Conservation (phyloP, 2,113 vertebrate species). For the Paracanthobrama guichenoti region DNA sequence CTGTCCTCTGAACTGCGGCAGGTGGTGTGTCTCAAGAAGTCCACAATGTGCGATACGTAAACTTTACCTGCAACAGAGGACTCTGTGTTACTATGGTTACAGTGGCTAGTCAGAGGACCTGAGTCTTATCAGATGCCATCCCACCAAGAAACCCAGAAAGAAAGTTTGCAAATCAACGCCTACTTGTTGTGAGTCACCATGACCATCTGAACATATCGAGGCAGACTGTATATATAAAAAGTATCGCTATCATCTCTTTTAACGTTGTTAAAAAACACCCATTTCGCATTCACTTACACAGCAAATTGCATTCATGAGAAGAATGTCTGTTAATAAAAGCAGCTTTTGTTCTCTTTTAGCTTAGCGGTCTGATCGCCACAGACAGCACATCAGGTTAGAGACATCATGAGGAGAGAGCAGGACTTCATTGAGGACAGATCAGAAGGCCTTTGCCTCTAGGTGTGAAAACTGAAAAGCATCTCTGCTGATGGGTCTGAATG, state of each 20-base stretch:
- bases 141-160: not conserved
- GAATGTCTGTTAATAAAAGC: not conserved
- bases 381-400: not conserved
- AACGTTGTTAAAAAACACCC: not conserved
- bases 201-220: not conserved
- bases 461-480: not conserved
- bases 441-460: not conserved
- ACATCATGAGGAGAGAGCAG: not conserved
- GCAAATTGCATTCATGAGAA: not conserved
- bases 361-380: not conserved
- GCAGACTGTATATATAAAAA: not conserved
- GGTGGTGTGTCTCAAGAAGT: constrained; percentile 82
- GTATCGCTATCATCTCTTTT: not conserved
- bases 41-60: constrained; percentile 83
- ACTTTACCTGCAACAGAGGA: constrained; percentile 79
- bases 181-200: constrained; percentile 2
- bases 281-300: not conserved
- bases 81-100: constrained; percentile 6
- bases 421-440: not conserved
- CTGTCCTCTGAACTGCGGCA: constrained; percentile 79
- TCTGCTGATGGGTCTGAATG: not conserved
- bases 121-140: not conserved
- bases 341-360: not conserved
- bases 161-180: not conserved
- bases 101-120: not conserved